phyloP scores from a whole-genome alignment of 2,113 vertebrate genomes.

The Erpornis zantholeuca region DNA sequence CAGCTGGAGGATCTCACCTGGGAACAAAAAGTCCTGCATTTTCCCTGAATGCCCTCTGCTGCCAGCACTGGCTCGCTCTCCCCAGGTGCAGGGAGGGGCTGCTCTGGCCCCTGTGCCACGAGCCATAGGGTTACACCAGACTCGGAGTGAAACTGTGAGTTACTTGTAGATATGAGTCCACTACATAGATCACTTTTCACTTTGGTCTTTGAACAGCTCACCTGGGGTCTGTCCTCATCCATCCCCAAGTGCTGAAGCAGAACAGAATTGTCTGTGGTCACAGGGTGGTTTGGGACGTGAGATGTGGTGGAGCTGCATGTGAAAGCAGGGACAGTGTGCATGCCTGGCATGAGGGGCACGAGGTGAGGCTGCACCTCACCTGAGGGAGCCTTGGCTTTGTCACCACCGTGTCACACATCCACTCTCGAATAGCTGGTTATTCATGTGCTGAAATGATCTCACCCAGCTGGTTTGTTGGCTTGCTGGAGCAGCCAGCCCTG shows the following conservation, averaged over 20 bases:
- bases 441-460: background rate
- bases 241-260: background rate
- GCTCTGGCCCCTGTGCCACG: background rate
- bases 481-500: background rate
- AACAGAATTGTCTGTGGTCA: background rate
- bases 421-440: background rate
- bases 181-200: background rate
- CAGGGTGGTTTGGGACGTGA: background rate
- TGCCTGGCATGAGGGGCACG: background rate
- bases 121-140: accelerated
- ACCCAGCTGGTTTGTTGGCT: constrained; percentile 40
- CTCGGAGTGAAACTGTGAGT: accelerated
- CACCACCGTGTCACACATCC: background rate
- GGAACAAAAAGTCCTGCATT: background rate
- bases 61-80: background rate
- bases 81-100: background rate
- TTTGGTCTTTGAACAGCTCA: background rate
- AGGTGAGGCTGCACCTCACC: background rate
- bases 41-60: background rate
- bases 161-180: accelerated
- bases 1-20: background rate
- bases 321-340: accelerated
- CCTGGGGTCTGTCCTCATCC: background rate
- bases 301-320: background rate
- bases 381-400: background rate